Evolutionary conservation across 2,888 invertebrate species (phyloP), one percentile per base, ranked within the genome.

Genomic region (Zygaena filipendulae): DNA sequence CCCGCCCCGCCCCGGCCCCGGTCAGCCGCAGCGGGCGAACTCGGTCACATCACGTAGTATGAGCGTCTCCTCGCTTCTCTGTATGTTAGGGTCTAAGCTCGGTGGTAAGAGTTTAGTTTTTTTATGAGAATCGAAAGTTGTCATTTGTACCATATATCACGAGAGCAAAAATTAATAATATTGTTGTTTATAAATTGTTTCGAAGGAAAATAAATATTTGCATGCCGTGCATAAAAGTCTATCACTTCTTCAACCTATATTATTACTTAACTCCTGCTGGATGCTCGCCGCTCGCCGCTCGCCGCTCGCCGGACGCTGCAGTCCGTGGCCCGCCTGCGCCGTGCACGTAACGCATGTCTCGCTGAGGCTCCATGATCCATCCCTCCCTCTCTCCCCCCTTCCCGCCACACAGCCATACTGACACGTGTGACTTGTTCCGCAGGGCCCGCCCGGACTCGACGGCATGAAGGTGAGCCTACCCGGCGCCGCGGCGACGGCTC

Each of bases 371-470:
- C 18, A 18, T 8, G 4, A n/a, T 21, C 21, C 4, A 21, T 7
- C 25, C 14, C 18, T 3, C 3, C 25, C 14, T 5, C 11, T 16
- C 3, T 14, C 16, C 25, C 12, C 8, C 12, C n/a, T n/a, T n/a
- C n/a, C n/a, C n/a, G n/a, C n/a, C n/a, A n/a, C n/a, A n/a, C n/a
- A n/a, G n/a, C n/a, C n/a, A n/a, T n/a, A n/a, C n/a, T n/a, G n/a
- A n/a, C n/a, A n/a, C n/a, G n/a, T n/a, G n/a, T n/a, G n/a, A n/a
- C n/a, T 84, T 84, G 72, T 83, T 83, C 57, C 60, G 77, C 87
- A 95, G 95, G 95, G 95, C 67, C 91, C 92, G 47, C 90, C 94
- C 40, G 95, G 95, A 71, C 87, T 95, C 72, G 95, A 95, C 82
- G 95, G 95, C 70, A 94, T 95, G 91, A 95, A 95, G 90, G 94